Base-by-base conservation (phyloP, 2,113 vertebrate species). In the Cheirogaleus medius region DNA sequence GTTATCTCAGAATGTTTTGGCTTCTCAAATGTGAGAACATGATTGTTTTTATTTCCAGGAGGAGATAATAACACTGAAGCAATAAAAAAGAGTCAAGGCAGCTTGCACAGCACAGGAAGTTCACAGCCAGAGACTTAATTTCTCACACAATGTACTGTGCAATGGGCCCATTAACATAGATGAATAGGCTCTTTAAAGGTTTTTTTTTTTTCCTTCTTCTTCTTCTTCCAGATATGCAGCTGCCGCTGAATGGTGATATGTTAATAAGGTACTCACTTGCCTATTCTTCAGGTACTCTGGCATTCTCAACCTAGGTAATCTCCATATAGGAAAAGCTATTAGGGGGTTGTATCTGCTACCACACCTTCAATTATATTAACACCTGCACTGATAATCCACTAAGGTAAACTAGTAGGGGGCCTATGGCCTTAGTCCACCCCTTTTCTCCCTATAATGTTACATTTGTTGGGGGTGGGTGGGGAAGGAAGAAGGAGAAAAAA, bases 291-390 rank as follows among this genome's bases (percentile, higher is more conserved):
- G 99, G 99, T 99, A 99, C 98, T 98, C 98, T 78, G 97, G 99
- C 99, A 99, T 99, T 99, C 98, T 98, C 98, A 99, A 99, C 99
- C 99, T 99, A 99, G 99, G 98, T 99, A 99, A 99, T 99, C 99
- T 99, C 99, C 98, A 98, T 98, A 98, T 97, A 99, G 99, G 98
- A 98, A 98, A 99, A 98, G 98, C 98, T 98, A 98, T 98, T 98
- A 99, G 97, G 98, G 98, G 98, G 90, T 97, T 99, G 97, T 98
- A 98, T 98, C 98, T 99, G 97, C 98, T 98, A 98, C 99, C 99
- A 99, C 99, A 99, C 99, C 99, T 99, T 99, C 99, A 99, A 99
- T 99, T 99, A 99, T 98, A 98, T 98, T 98, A 99, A 99, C 99
- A 99, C 99, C 99, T 99, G 99, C 99, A 99, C 98, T 97, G 96